A percentile compares a stretch with the other conserved stretches of the same genome.
These are phyloP conservation scores for Brachycybe producta DNA, from an alignment of 2,888 invertebrate genomes.

Conservation along the genomic window DNA sequence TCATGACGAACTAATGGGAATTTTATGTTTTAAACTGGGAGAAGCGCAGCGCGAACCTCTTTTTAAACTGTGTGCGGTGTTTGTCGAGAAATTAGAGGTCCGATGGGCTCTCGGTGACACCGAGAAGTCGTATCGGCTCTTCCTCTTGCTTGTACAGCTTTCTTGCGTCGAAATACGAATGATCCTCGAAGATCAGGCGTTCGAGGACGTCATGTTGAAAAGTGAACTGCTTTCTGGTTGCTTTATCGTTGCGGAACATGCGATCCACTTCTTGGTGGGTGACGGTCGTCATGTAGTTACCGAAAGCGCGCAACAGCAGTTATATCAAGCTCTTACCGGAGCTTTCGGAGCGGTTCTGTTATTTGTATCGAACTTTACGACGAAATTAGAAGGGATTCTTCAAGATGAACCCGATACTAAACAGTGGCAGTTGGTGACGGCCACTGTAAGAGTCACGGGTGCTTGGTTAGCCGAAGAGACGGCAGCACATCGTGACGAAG, in stretches of 20 bases:
- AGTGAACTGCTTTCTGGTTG: constrained; percentile 28
- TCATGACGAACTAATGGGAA: constrained; percentile 67
- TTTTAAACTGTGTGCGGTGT: constrained; percentile 63
- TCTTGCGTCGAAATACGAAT: constrained; percentile 86
- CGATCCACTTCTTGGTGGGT: constrained; percentile 30
- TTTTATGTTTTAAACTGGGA: constrained; percentile 53
- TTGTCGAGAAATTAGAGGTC: constrained; percentile 65
- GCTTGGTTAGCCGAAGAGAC: constrained; percentile 89
- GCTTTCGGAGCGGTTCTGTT: constrained; percentile 70
- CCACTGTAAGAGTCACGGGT: constrained; percentile 66
- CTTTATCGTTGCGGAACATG: constrained; percentile 30
- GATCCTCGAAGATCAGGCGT: constrained; percentile 67
- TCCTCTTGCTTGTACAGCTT: constrained; percentile 62
- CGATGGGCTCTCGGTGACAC: constrained; percentile 56
- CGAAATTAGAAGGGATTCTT: background rate
- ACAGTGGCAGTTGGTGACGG: constrained; percentile 28
- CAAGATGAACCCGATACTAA: background rate
- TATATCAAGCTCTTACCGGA: constrained; percentile 78
- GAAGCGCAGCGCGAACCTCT: constrained; percentile 81
- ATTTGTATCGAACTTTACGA: constrained; percentile 39
- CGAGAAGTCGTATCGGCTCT: constrained; percentile 56
- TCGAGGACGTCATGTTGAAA: constrained; percentile 27
- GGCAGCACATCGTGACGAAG: constrained; percentile 40
- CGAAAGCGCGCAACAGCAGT: constrained; percentile 49
- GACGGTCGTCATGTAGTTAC: constrained; percentile 27